phyloP scores from a whole-genome alignment of 2,888 invertebrate genomes.

The Zele albiditarsus region DNA sequence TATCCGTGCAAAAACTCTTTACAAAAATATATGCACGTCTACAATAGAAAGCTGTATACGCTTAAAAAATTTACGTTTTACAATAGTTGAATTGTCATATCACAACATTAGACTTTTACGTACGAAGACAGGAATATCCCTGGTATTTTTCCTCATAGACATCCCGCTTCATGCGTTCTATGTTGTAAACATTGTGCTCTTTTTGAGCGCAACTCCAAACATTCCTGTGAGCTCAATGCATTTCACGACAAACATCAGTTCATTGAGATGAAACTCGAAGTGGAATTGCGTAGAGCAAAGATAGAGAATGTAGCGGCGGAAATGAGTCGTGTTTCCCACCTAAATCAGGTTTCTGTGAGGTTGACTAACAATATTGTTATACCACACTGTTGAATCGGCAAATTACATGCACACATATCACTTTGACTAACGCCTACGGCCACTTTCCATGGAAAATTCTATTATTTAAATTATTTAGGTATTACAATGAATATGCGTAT shows the following conservation, averaged over 20 bases:
- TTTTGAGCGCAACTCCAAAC: neutral
- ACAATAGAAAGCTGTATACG: neutral
- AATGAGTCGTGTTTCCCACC: constrained; percentile 22
- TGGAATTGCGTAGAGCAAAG: neutral
- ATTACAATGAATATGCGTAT: too few relatives aligned
- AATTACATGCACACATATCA: too few relatives aligned
- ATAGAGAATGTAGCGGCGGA: neutral
- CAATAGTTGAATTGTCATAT: neutral
- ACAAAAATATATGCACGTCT: neutral
- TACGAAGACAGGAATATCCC: too few relatives aligned
- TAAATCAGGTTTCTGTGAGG: neutral
- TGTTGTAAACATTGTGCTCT: neutral
- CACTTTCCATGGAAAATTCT: too few relatives aligned
- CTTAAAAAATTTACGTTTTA: neutral
- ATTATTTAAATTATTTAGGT: too few relatives aligned
- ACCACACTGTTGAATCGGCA: constrained; percentile 5
- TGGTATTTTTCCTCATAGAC: neutral
- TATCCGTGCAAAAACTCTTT: neutral
- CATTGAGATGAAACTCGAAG: neutral
- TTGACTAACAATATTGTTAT: constrained; percentile 31
- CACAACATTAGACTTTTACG: neutral
- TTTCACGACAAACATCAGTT: neutral
- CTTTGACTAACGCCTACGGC: too few relatives aligned
- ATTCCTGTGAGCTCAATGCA: neutral
- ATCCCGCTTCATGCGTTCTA: neutral